phyloP scores from a whole-genome alignment of 92 coral and sea anemone genomes.

The Palythoa caribaeorum region DNA sequence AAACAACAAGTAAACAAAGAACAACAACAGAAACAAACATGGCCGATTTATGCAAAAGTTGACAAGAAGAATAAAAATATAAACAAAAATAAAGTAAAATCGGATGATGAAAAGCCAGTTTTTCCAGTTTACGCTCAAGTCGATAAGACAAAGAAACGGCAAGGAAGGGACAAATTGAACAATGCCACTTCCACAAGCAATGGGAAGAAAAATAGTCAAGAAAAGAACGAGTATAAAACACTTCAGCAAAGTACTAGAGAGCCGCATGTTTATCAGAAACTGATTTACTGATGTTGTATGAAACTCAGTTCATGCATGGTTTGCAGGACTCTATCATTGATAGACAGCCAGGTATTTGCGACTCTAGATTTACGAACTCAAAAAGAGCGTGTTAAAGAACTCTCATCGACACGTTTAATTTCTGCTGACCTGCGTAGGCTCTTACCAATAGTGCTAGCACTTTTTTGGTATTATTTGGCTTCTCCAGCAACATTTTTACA shows the following conservation, averaged over 20 bases:
- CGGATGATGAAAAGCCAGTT: neutral
- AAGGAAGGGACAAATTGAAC: neutral
- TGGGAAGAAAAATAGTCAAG: neutral
- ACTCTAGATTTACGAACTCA: neutral
- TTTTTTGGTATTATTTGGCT: too few species aligned
- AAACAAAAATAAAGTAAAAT: neutral
- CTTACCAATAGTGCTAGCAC: too few species aligned
- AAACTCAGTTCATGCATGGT: neutral
- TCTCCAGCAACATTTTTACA: too few species aligned
- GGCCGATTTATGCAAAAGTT: conserved; percentile 9
- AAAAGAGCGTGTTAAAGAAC: neutral
- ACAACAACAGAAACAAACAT: neutral
- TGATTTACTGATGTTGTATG: neutral
- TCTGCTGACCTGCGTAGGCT: too few species aligned
- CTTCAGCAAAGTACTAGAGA: conserved; percentile 9
- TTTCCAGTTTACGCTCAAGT: conserved; percentile 43
- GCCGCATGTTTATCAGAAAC: conserved; percentile 27
- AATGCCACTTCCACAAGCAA: neutral
- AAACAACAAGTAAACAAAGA: neutral
- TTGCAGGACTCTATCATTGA: neutral
- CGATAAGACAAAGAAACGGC: neutral
- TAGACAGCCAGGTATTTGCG: neutral
- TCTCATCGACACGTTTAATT: too few species aligned
- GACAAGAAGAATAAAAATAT: conserved; percentile 4
- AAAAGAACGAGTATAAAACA: neutral